Evolutionary conservation across 2,888 invertebrate species (phyloP).

Genomic region (Tanypteryx hageni): DNA sequence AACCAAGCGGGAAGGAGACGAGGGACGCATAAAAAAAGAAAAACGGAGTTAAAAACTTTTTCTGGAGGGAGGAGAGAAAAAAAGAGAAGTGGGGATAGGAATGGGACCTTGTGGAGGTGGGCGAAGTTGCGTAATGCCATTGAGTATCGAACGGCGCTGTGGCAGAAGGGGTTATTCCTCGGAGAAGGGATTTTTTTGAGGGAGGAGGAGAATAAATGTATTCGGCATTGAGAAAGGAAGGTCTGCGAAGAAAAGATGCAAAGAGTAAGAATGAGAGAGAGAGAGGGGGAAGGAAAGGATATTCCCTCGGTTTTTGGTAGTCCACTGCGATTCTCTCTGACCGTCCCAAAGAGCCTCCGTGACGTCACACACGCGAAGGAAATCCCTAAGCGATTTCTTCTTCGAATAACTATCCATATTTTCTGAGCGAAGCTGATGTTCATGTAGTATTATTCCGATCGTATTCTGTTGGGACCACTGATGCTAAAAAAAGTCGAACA

Average conservation of each 20-base stretch:
- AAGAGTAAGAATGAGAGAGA: not conserved
- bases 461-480: not conserved
- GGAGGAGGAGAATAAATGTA: not conserved
- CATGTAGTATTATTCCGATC: not conserved
- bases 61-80: not conserved
- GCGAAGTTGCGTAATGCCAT: not conserved
- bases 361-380: slow-evolving; percentile 1
- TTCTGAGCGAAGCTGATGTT: not conserved
- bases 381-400: not conserved
- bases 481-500: too few relatives aligned
- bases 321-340: not conserved
- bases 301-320: not conserved
- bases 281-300: not conserved
- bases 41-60: not conserved
- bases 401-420: slow-evolving; percentile 1
- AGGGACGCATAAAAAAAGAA: not conserved
- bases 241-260: not conserved
- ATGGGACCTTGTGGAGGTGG: not conserved
- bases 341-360: not conserved
- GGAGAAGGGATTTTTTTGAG: not conserved
- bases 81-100: not conserved
- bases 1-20: not conserved
- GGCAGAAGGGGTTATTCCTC: not conserved
- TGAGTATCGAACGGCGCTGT: not conserved
- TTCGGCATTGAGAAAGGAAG: not conserved